A percentile compares a stretch with the other conserved stretches of the same genome.
Conservation (phyloP, 2,113 vertebrate species). For the Orientallactaga bullata region DNA sequence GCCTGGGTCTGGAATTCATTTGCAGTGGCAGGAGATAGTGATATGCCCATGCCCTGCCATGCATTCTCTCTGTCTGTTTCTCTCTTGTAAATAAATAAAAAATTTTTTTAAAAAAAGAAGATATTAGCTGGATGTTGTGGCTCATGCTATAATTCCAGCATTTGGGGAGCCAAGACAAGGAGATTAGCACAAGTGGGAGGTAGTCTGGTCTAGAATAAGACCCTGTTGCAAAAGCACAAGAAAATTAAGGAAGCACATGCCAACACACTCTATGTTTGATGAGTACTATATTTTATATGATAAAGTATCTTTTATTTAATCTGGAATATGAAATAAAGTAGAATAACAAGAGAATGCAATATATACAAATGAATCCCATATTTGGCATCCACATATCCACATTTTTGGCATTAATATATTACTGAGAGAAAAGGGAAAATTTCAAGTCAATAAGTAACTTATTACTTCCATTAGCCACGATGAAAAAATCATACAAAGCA, state of each 20-base stretch:
- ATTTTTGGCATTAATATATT: background rate
- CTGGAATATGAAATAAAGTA: background rate
- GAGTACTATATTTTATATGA: background rate
- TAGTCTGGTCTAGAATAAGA: background rate
- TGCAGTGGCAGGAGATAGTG: too few species aligned
- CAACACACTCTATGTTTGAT: background rate
- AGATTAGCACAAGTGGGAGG: background rate
- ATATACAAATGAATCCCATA: constrained; percentile 3
- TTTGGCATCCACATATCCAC: too few species aligned
- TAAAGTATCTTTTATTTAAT: background rate
- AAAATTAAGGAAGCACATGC: background rate
- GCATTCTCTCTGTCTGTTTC: too few species aligned
- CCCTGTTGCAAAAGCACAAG: background rate
- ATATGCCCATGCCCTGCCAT: too few species aligned
- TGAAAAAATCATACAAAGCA: background rate
- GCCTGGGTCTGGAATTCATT: too few species aligned
- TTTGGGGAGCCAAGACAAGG: background rate
- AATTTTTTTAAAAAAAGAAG: too few species aligned
- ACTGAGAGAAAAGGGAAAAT: background rate
- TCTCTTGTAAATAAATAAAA: too few species aligned
- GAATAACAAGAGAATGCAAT: background rate
- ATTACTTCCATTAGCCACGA: background rate
- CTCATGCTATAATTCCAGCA: background rate
- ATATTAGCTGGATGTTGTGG: too few species aligned
- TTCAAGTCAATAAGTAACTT: background rate